Base-by-base conservation (phyloP, 2,888 invertebrate genomes). In the Noctua janthe region DNA sequence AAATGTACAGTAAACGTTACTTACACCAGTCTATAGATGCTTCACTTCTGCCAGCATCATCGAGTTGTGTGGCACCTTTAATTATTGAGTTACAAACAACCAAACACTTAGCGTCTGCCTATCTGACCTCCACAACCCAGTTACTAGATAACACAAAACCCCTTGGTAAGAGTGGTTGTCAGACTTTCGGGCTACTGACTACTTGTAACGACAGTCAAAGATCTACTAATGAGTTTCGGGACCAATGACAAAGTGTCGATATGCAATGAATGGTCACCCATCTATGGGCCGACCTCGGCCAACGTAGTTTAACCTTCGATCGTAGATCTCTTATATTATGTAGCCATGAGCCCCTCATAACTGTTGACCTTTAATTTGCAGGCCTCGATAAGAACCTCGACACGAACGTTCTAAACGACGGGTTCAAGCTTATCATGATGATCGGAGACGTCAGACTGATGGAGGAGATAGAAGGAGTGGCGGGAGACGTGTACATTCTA, bases 401-500 rank as follows among this genome's bases (percentile, higher is more conserved):
- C 67, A 97, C 98, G 0, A 97, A 97, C 43, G 97, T 98, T 82
- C 97, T 98, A 3, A 97, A 97, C 77, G 98, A 98, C 84, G 97
- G 97, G 15, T 98, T 98, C 97, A 99, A 99, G 94, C 92, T 98
- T 4, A 98, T 98, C 1, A 95, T 99, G 83, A 99, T 99, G 99
- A 97, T 99, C 71, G 99, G 99, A 4, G 99, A 99, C 92, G 96
- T 99, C 13, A 97, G 99, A 71, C 94, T 99, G 71, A 97, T 97
- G 80, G 98, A 98, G 87, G 98, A 98, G 91, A 95, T 97, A 64
- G 97, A 98, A n/a, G 98, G 99, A 10, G 98, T 99, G 0, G 98
- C 98, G 0, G 99, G 99, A 0, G 99, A 99, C 91, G 97, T 99
- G 8, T 98, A 98, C 92, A 97, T 99, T 75, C 94, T 99, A 69